Conservation (phyloP, 2,113 vertebrate species). For the Centropus bengalensis region DNA sequence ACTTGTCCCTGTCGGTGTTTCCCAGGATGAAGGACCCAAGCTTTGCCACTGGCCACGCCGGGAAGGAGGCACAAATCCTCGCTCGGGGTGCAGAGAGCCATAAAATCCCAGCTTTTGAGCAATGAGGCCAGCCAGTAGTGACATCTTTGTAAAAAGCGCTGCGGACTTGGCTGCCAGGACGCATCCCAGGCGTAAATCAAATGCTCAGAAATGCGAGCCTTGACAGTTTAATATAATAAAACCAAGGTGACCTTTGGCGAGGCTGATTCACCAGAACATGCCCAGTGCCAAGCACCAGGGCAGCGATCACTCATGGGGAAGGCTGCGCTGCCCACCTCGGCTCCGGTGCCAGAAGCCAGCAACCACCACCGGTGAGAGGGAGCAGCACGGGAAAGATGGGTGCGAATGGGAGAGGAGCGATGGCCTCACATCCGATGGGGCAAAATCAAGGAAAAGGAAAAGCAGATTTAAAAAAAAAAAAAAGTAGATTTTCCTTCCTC, state of each 20-base stretch:
- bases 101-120: not conserved
- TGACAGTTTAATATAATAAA: not conserved
- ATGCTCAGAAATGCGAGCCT: not conserved
- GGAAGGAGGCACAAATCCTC: not conserved
- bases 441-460: not conserved
- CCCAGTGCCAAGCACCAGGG: not conserved
- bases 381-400: too few species aligned
- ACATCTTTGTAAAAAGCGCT: not conserved
- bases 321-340: not conserved
- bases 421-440: not conserved
- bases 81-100: not conserved
- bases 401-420: fast-evolving
- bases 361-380: not conserved
- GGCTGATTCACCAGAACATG: not conserved
- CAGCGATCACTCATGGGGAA: fast-evolving
- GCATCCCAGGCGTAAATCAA: not conserved
- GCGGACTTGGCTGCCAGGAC: not conserved
- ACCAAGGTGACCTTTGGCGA: not conserved
- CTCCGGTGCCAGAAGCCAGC: not conserved
- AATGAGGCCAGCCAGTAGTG: not conserved
- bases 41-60: fast-evolving
- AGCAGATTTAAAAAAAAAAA: too few species aligned
- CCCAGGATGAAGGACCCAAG: not conserved
- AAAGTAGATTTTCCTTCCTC: too few species aligned
- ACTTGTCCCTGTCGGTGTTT: fast-evolving